These are phyloP conservation scores for Loripinus fragilis DNA, from an alignment of 2,888 invertebrate species.

Conservation along the genomic window DNA sequence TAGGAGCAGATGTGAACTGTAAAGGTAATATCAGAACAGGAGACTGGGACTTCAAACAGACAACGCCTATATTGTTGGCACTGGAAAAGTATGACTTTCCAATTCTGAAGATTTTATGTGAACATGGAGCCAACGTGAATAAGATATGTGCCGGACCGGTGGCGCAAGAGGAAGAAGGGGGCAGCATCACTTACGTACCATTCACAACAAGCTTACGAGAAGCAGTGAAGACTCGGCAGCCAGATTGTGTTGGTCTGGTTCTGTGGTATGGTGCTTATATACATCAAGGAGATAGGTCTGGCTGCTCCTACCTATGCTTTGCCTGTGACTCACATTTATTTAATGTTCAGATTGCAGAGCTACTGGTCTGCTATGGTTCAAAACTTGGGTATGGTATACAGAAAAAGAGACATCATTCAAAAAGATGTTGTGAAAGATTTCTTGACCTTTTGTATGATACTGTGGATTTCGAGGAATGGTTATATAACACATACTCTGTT, in stretches of 20 bases:
- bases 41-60: slow-evolving; percentile 12
- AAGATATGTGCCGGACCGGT: slow-evolving; percentile 31
- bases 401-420: slow-evolving; percentile 11
- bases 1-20: slow-evolving; percentile 32
- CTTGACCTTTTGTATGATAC: slow-evolving; percentile 6
- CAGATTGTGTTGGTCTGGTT: slow-evolving; percentile 15
- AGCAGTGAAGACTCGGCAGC: slow-evolving; percentile 22
- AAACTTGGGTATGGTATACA: background rate
- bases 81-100: slow-evolving; percentile 25
- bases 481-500: background rate
- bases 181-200: slow-evolving; percentile 23
- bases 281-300: slow-evolving; percentile 20
- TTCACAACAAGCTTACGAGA: slow-evolving; percentile 16
- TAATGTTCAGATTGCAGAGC: background rate
- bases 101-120: slow-evolving; percentile 30
- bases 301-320: slow-evolving; percentile 34
- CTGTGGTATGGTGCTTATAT: slow-evolving; percentile 15
- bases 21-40: slow-evolving; percentile 29
- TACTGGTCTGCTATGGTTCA: slow-evolving; percentile 12
- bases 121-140: slow-evolving; percentile 35
- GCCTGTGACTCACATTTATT: slow-evolving; percentile 16
- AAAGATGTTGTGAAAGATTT: slow-evolving; percentile 20
- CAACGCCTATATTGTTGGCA: slow-evolving; percentile 34
- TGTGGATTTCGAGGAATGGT: slow-evolving; percentile 6
- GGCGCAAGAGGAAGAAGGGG: slow-evolving; percentile 46